Evolutionary conservation across 1,140 invertebrate genomes (phyloP), one percentile per base, ranked within the genome.

Genomic region (Adoxophyes honmai): DNA sequence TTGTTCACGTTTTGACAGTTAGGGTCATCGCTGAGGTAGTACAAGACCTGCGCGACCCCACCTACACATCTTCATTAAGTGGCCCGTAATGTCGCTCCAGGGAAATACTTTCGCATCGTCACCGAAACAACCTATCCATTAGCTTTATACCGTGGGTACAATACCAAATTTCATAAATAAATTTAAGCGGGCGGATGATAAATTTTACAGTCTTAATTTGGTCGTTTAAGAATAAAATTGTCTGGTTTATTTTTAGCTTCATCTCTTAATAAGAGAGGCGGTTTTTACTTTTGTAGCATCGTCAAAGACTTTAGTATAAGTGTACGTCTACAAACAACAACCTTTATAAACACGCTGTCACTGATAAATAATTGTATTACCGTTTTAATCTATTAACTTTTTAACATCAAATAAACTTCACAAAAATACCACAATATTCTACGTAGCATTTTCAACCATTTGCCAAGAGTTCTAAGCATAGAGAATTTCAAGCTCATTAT

Each of bases 51-150:
- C 36, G 53, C 53, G 52, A 64, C 62, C 63, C 60, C 52, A 55
- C 60, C 68, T 52, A 74, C 71, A 68, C 63, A 70, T 71, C 71
- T 74, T 74, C 71, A 74, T 74, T 74, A 74, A 64, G 59, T 55
- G 37, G 53, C 57, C 64, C 63, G 55, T 74, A 63, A 74, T 74
- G 66, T 57, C 57, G 21, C 71, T 37, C 68, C 7, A 28, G 71
- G 71, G 71, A 74, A 71, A 74, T 71, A 61, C 59, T 57, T 34
- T 34, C 16, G 34, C 52, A 5, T 53, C 34, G 33, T 34, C 34
- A 36, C 34, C 52, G 52, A 34, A 36, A 35, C 13, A 34, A 35
- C 52, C 14, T 36, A 36, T 53, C 52, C 52, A 48, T 48, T 48
- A 48, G 11, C 42, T 7, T n/a, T 16, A 44, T 44, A 48, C n/a